phyloP scores from a whole-genome alignment of 2,888 invertebrate genomes.

The Pycnomerus fuliginosus region DNA sequence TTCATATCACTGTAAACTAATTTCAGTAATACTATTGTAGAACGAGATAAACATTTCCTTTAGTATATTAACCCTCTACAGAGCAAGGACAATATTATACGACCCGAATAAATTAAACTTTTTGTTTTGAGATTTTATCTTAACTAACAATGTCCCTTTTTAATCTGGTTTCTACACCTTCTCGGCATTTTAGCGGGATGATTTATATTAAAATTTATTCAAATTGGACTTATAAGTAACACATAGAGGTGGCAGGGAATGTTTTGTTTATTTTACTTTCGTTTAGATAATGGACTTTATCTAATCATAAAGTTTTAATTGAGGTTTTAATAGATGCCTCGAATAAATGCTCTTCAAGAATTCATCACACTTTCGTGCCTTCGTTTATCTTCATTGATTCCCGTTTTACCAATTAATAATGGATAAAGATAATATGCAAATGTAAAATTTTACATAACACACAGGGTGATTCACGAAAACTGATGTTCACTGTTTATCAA shows the following conservation, averaged over 20 bases:
- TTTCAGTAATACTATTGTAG: conserved; percentile 37
- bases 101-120: conserved; percentile 43
- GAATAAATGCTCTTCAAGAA: too few relatives aligned
- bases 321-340: conserved; percentile 7
- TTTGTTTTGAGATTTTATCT: conserved; percentile 43
- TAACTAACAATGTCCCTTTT: conserved; percentile 34
- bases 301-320: conserved; percentile 22
- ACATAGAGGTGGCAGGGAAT: conserved; percentile 8
- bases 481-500: too few relatives aligned
- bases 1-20: conserved; percentile 33
- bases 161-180: conserved; percentile 36
- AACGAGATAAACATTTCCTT: conserved; percentile 39
- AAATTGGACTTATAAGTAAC: conserved; percentile 20
- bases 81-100: conserved; percentile 39
- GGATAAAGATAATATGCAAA: too few relatives aligned
- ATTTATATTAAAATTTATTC: conserved; percentile 33
- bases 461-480: too few relatives aligned
- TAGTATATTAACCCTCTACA: conserved; percentile 40
- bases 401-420: too few relatives aligned
- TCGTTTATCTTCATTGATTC: too few relatives aligned
- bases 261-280: conserved; percentile 14
- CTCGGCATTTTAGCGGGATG: conserved; percentile 23
- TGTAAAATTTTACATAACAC: too few relatives aligned
- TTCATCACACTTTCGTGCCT: too few relatives aligned
- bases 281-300: conserved; percentile 6